Conservation (phyloP, 2,888 invertebrate genomes). For the Didymodactylos carnosus region DNA sequence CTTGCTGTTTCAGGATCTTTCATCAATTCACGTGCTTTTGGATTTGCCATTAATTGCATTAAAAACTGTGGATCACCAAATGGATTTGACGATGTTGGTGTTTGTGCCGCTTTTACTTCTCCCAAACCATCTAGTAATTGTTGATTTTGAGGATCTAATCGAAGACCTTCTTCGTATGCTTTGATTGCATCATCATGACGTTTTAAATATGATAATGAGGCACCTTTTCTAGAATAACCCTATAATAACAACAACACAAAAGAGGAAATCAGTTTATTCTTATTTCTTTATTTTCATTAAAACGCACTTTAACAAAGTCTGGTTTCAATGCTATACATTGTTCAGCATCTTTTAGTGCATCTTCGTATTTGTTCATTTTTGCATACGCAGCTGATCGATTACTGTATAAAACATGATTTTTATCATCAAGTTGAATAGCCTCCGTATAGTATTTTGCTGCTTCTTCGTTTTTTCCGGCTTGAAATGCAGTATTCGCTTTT, state of each 20-base stretch:
- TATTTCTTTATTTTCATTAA: background rate
- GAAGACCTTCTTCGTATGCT: slow-evolving; percentile 53
- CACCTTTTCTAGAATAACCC: slow-evolving; percentile 64
- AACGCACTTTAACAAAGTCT: slow-evolving; percentile 36
- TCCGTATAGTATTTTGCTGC: slow-evolving; percentile 59
- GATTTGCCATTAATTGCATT: slow-evolving; percentile 5
- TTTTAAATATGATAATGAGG: slow-evolving; percentile 57
- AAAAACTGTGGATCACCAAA: slow-evolving; percentile 9
- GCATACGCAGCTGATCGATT: slow-evolving; percentile 76
- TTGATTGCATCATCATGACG: slow-evolving; percentile 53
- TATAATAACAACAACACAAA: slow-evolving; percentile 20
- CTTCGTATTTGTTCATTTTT: slow-evolving; percentile 51
- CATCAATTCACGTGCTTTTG: slow-evolving; percentile 8
- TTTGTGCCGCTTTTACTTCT: slow-evolving; percentile 38
- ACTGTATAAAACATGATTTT: slow-evolving; percentile 69
- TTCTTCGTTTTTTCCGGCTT: slow-evolving; percentile 53
- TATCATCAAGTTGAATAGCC: slow-evolving; percentile 55
- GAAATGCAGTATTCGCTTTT: slow-evolving; percentile 63
- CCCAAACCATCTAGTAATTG: slow-evolving; percentile 49
- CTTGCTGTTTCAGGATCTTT: slow-evolving; percentile 9
- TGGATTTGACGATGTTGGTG: background rate
- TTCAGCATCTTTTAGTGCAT: slow-evolving; percentile 64
- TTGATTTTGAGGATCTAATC: slow-evolving; percentile 50
- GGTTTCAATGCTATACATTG: slow-evolving; percentile 58
- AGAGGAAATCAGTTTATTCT: background rate